phyloP scores from a whole-genome alignment of 1,140 invertebrate species.

The Aphelenchoides fujianensis region DNA sequence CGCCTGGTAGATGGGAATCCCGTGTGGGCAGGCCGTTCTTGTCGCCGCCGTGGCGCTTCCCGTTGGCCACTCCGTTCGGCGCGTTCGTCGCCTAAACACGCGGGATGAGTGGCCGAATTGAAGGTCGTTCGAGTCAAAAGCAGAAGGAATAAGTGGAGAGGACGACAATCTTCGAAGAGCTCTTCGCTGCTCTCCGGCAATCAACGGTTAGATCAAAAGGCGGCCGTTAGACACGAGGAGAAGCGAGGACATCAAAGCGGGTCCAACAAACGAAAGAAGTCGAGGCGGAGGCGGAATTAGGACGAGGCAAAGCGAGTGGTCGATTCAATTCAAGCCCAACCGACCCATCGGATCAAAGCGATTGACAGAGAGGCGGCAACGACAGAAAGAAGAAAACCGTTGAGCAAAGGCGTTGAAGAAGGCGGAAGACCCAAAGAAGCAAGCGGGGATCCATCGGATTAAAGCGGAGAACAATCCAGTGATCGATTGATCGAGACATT shows the following conservation, averaged over 20 bases:
- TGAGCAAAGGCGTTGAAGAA: not conserved
- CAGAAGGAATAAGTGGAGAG: not conserved
- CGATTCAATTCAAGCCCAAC: not conserved
- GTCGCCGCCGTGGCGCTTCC: slow-evolving; percentile 28
- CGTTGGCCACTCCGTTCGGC: slow-evolving; percentile 27
- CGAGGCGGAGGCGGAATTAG: not conserved
- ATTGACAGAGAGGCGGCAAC: not conserved
- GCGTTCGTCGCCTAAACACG: slow-evolving; percentile 29
- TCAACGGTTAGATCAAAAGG: not conserved
- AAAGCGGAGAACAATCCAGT: too few relatives aligned
- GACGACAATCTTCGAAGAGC: too few relatives aligned
- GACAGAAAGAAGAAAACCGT: not conserved
- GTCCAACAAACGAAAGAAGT: not conserved
- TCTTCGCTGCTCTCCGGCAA: too few relatives aligned
- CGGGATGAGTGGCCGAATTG: not conserved
- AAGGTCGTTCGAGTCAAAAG: not conserved
- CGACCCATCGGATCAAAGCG: not conserved
- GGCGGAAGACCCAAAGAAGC: too few relatives aligned
- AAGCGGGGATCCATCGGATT: too few relatives aligned
- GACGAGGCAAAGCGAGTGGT: not conserved
- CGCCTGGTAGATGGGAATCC: slow-evolving; percentile 24
- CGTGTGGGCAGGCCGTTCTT: slow-evolving; percentile 40
- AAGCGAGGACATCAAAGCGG: not conserved
- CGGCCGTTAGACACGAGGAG: not conserved
- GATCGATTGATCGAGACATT: too few relatives aligned